These are phyloP conservation scores for Oreochromis aureus DNA, from an alignment of 2,113 vertebrate species.

Conservation along the genomic window DNA sequence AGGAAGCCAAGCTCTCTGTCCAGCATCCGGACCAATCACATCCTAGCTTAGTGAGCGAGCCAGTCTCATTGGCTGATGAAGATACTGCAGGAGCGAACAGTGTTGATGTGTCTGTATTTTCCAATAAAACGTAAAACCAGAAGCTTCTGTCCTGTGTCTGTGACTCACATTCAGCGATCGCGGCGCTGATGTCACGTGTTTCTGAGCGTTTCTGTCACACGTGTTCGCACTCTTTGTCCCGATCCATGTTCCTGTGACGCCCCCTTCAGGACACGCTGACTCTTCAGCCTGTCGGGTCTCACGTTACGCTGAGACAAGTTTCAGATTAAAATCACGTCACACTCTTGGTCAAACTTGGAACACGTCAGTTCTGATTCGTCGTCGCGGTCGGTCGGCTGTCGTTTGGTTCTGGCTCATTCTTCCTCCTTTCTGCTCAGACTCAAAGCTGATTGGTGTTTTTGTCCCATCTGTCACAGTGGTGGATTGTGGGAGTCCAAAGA, in stretches of 20 bases:
- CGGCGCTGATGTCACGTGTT: background rate
- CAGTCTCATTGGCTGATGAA: background rate
- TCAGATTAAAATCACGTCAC: background rate
- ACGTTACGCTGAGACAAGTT: background rate
- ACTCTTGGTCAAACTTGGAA: no score
- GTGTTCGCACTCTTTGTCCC: rapidly evolving
- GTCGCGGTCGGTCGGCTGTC: background rate
- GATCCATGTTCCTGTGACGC: background rate
- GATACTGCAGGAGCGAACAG: background rate
- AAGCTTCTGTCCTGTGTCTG: background rate
- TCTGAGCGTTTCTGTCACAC: background rate
- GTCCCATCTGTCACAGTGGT: constrained; percentile 73
- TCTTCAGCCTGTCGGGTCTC: background rate
- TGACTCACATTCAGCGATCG: background rate
- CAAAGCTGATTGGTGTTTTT: background rate
- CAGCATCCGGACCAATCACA: constrained; percentile 22
- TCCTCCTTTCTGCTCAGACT: background rate
- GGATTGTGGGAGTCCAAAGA: constrained; percentile 79
- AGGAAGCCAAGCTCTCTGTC: constrained; percentile 6
- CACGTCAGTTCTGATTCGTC: background rate
- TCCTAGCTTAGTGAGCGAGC: background rate
- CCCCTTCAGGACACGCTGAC: background rate
- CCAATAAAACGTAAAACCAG: background rate
- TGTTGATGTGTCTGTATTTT: background rate
- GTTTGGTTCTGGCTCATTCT: background rate